Percentiles rank a stretch among this genome's conserved stretches.
These are phyloP conservation scores for Hipposideros larvatus DNA, from an alignment of 2,797 vertebrate species.

Conservation along the genomic window DNA sequence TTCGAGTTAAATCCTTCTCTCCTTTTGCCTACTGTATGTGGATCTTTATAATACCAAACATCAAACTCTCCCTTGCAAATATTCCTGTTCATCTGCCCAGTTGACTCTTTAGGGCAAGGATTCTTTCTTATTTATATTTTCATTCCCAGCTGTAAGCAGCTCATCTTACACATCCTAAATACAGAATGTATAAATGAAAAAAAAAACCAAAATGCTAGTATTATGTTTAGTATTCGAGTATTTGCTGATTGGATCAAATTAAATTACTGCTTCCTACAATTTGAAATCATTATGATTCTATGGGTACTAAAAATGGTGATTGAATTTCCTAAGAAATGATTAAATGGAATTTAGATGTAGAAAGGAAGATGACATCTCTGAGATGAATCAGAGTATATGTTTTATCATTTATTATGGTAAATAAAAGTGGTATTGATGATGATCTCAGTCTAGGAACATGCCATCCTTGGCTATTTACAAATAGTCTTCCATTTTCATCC, in stretches of 20 bases:
- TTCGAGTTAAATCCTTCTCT: not conserved
- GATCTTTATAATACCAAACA: not conserved
- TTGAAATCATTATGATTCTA: not conserved
- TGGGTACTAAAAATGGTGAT: not conserved
- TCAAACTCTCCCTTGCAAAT: not conserved
- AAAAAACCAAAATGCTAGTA: not conserved
- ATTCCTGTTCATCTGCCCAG: not conserved
- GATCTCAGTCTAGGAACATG: not conserved
- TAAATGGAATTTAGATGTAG: not conserved
- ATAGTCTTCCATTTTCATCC: not conserved
- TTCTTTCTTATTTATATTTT: constrained; percentile 39
- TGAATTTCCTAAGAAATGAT: constrained; percentile 4
- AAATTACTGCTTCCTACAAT: not conserved
- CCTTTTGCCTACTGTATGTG: not conserved
- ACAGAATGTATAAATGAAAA: constrained; percentile 17
- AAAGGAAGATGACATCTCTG: not conserved
- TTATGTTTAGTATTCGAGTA: not conserved
- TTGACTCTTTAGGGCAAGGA: not conserved
- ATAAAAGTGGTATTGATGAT: not conserved
- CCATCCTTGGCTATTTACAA: not conserved
- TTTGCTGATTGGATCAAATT: not conserved
- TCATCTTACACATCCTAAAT: not conserved
- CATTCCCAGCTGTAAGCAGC: not conserved
- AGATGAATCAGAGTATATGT: not conserved
- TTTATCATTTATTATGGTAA: not conserved